phyloP scores from a whole-genome alignment of 2,113 vertebrate species.

The Speoplatyrhinus poulsoni region DNA sequence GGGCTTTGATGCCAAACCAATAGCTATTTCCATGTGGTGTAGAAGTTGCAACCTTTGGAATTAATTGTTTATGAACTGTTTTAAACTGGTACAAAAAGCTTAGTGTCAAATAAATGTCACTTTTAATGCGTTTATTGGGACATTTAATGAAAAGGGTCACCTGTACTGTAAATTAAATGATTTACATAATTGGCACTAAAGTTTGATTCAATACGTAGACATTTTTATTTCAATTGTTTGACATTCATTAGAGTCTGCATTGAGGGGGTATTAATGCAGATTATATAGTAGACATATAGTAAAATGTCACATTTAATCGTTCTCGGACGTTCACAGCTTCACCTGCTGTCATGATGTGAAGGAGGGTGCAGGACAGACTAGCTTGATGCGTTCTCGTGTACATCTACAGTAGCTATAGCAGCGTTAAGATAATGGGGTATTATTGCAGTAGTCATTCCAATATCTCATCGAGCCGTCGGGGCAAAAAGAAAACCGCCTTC shows the following conservation, averaged over 20 bases:
- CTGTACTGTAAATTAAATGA: neutral
- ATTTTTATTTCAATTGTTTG: too few species aligned
- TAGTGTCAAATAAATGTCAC: constrained; percentile 78
- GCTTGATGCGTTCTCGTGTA: neutral
- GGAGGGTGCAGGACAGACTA: too few species aligned
- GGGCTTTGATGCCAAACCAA: constrained; percentile 43
- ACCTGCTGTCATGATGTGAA: too few species aligned
- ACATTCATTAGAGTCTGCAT: too few species aligned
- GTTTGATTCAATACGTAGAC: too few species aligned
- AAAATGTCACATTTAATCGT: too few species aligned
- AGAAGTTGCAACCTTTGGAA: constrained; percentile 59
- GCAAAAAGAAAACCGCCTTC: constrained; percentile 92
- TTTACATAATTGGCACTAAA: too few species aligned
- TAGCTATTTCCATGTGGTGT: constrained; percentile 60
- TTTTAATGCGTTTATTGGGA: neutral
- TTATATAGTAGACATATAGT: too few species aligned
- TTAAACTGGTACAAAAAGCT: constrained; percentile 66
- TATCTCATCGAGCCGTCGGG: constrained; percentile 73
- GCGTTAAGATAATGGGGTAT: neutral
- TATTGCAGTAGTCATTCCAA: constrained; percentile 34
- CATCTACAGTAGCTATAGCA: neutral
- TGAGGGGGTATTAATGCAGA: too few species aligned
- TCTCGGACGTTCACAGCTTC: too few species aligned
- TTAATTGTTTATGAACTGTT: constrained; percentile 65
- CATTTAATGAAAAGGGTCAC: neutral